Percentiles rank a stretch among this genome's conserved stretches.
Conservation (phyloP, 2,888 invertebrate species). For the Caenorhabditis zanzibari region DNA sequence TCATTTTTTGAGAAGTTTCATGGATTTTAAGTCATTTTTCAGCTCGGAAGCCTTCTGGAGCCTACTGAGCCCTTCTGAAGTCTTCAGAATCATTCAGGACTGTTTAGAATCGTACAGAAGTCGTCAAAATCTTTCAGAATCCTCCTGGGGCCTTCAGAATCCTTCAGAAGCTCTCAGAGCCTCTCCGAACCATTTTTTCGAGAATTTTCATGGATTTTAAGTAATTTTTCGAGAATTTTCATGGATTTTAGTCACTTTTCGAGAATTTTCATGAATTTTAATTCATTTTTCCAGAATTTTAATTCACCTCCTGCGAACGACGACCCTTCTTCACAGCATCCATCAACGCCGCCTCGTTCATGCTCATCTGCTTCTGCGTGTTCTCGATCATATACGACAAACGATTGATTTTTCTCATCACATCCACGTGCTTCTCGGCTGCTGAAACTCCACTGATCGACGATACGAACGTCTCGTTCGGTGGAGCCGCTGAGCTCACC, state of each 20-base stretch:
- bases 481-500: neutral
- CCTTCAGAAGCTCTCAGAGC: too few relatives aligned
- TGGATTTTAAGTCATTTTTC: neutral
- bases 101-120: too few relatives aligned
- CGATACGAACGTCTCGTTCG: slow-evolving; percentile 58
- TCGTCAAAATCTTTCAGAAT: too few relatives aligned
- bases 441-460: slow-evolving; percentile 54
- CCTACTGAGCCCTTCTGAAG: too few relatives aligned
- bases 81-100: too few relatives aligned
- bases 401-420: slow-evolving; percentile 44
- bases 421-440: slow-evolving; percentile 39
- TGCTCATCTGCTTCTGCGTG: slow-evolving; percentile 58
- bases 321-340: slow-evolving; percentile 58
- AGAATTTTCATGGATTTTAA: too few relatives aligned
- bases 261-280: neutral
- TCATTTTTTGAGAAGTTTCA: neutral
- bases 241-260: neutral
- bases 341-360: slow-evolving; percentile 55
- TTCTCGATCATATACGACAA: slow-evolving; percentile 63
- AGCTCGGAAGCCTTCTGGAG: too few relatives aligned
- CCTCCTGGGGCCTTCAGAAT: too few relatives aligned
- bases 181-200: too few relatives aligned
- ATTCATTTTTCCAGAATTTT: neutral
- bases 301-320: slow-evolving; percentile 39
- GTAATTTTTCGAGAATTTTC: too few relatives aligned